Evolutionary conservation across 2,888 invertebrate species (phyloP).

Genomic region (Halictus quadricinctus): DNA sequence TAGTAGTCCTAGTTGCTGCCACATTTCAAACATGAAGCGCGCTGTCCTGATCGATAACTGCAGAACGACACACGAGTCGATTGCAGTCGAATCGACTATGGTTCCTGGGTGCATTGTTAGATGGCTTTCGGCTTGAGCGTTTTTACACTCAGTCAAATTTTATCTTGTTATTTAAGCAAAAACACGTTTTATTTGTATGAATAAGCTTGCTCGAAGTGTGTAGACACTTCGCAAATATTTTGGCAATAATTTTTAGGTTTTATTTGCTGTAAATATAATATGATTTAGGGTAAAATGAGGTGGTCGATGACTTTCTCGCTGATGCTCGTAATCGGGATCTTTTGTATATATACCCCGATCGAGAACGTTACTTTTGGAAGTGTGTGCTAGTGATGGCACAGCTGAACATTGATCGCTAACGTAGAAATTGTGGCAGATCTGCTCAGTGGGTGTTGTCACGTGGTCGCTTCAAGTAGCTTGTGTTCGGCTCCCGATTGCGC

Average conservation of each 20-base stretch:
- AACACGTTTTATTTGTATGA: neutral
- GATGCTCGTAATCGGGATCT: neutral
- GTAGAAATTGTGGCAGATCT: conserved; percentile 84
- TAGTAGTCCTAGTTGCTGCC: neutral
- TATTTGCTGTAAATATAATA: neutral
- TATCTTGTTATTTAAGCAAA: neutral
- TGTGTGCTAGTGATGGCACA: conserved; percentile 86
- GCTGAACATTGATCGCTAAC: conserved; percentile 86
- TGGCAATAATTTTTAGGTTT: neutral
- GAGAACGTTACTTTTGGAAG: conserved; percentile 77
- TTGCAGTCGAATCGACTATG: neutral
- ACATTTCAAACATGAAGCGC: conserved; percentile 33
- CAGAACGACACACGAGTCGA: neutral
- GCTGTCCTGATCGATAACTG: neutral
- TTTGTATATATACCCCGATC: conserved; percentile 64
- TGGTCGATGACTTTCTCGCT: conserved; percentile 59
- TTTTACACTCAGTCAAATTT: neutral
- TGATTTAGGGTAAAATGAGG: neutral
- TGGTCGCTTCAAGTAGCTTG: conserved; percentile 86
- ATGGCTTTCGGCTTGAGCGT: neutral
- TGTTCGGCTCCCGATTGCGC: conserved; percentile 84
- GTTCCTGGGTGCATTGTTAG: neutral
- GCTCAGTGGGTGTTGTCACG: conserved; percentile 87
- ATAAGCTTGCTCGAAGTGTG: neutral
- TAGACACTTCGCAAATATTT: neutral